Percentiles rank a stretch among this genome's conserved stretches.
Conservation (phyloP, 2,113 vertebrate genomes). For the Eidolon helvum region DNA sequence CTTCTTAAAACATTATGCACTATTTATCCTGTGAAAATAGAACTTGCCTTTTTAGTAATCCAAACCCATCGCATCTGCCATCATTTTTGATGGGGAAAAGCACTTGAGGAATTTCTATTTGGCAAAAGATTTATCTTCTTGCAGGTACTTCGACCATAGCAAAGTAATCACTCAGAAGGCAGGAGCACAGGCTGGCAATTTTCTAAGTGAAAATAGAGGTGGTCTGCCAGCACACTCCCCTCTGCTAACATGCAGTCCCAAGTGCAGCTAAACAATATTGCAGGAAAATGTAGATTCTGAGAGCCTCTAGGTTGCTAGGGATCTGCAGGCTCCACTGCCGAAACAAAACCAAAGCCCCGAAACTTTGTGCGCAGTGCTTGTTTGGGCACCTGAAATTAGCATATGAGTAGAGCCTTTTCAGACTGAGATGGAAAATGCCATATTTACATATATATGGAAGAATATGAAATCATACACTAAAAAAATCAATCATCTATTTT, state of each 20-base stretch:
- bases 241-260: rapidly evolving
- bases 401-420: not conserved
- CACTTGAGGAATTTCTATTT: not conserved
- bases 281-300: not conserved
- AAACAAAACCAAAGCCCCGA: not conserved
- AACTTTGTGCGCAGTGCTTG: not conserved
- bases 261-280: not conserved
- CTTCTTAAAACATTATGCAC: constrained; percentile 1
- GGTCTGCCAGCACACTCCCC: not conserved
- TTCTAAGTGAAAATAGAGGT: constrained; percentile 36
- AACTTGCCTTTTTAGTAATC: not conserved
- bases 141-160: not conserved
- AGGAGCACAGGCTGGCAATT: not conserved
- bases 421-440: not conserved
- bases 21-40: constrained; percentile 11
- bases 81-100: not conserved
- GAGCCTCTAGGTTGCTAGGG: not conserved
- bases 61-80: not conserved
- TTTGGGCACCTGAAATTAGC: not conserved
- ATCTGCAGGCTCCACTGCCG: not conserved
- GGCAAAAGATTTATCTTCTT: constrained; percentile 41
- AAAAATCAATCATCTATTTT: not conserved
- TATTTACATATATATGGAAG: not conserved
- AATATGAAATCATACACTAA: not conserved
- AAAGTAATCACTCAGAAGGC: constrained; percentile 26